Evolutionary conservation across 2,888 invertebrate genomes (phyloP), one percentile per base, ranked within the genome.

Genomic region (Hipparchia semele): DNA sequence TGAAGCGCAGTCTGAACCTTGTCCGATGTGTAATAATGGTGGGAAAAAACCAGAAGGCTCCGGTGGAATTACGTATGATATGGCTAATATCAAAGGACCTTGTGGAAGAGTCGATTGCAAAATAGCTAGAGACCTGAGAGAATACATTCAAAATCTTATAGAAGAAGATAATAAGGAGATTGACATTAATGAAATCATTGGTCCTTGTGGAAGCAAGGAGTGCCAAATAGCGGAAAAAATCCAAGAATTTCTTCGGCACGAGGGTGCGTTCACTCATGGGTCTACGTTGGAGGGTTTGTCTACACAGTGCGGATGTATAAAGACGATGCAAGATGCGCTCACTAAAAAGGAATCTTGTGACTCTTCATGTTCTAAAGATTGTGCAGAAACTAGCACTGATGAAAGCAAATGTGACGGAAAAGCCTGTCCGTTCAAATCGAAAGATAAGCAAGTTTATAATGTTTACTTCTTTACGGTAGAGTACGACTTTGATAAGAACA

Each of bases 391-490:
- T 39, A 84, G 79, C 6, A 88, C 84, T 68, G 87, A 85, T 0
- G 79, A 62, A 4, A 82, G 80, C 72, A 62, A 75, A 8, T 92
- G 92, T 77, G 84, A 79, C 8, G 90, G 88, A 58, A 80, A 82
- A 75, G 81, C 75, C 6, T 92, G 92, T 72, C 91, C 91, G 3
- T 86, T 80, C 76, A 73, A 56, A 12, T 82, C 74, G 6, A 73
- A 75, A n/a, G 67, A 80, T 9, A 76, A 78, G 68, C 79, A 81
- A 75, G 84, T 90, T 2, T 92, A 90, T 75, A 78, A 89, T 65
- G 89, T 94, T 2, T 92, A 85, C 80, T 94, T 92, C 78, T 93
- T 89, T 76, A 92, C 91, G 12, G 91, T 94, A 1, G 87, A 90
- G 82, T 83, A 89, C 76, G 87, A 89, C 75, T 85, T 86, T 72